Conservation (phyloP, 23 tunicate species). For the Botrylloides violaceus region DNA sequence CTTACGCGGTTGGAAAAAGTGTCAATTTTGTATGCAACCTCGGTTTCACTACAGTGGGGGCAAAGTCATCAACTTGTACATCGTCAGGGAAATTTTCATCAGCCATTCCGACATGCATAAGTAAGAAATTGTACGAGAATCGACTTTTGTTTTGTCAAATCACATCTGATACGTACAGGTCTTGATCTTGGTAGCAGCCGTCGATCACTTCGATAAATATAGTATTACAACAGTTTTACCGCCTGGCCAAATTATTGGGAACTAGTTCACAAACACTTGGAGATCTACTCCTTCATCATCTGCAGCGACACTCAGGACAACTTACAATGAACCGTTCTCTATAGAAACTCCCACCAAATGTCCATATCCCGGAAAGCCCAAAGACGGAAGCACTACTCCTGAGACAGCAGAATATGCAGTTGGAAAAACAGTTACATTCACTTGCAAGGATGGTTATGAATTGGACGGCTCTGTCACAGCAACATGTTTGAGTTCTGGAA, state of each 20-base stretch:
- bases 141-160: neutral
- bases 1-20: slow-evolving; percentile 6
- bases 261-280: no score
- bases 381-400: slow-evolving; percentile 9
- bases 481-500: slow-evolving; percentile 16
- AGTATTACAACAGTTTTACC: no score
- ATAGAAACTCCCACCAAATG: neutral
- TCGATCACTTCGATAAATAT: no score
- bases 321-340: no score
- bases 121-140: slow-evolving; percentile 1
- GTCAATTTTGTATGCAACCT: slow-evolving; percentile 4
- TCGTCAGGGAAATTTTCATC: slow-evolving; percentile 10
- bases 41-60: slow-evolving; percentile 9
- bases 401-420: neutral
- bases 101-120: slow-evolving; percentile 5
- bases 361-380: slow-evolving; percentile 14
- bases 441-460: slow-evolving; percentile 21
- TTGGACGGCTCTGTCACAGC: slow-evolving; percentile 18
- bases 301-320: no score
- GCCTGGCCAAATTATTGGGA: no score
- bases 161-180: neutral
- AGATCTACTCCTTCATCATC: no score
- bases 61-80: neutral
- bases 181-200: no score
- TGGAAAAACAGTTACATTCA: slow-evolving; percentile 6